phyloP scores from a whole-genome alignment of 64 coral and sea anemone genomes.

The Dendrophyllia cribrosa region DNA sequence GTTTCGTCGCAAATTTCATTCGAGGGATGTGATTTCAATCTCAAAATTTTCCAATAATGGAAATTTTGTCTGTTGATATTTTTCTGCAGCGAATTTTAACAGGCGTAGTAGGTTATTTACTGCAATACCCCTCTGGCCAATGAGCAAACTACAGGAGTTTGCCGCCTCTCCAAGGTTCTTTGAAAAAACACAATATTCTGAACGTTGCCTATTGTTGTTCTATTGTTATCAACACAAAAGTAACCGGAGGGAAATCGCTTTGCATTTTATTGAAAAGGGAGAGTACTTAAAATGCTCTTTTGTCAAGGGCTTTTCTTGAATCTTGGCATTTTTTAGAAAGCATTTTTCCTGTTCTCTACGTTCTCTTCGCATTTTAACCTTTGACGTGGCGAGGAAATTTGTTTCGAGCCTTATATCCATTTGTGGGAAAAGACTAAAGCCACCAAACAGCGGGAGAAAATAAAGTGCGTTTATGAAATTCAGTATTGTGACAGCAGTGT shows the following conservation, averaged over 20 bases:
- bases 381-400: not conserved
- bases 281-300: constrained; percentile 17
- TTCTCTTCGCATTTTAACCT: not conserved
- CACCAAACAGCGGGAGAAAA: constrained; percentile 5
- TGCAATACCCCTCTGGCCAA: no score
- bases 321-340: constrained; percentile 1
- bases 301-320: constrained; percentile 23
- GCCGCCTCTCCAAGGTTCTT: not conserved
- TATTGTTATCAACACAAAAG: constrained; percentile 38
- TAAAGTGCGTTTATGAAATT: constrained; percentile 43
- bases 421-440: constrained; percentile 12
- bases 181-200: not conserved
- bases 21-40: constrained; percentile 27
- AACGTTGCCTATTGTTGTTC: constrained; percentile 7
- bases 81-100: not conserved
- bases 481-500: constrained; percentile 5
- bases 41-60: not conserved
- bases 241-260: constrained; percentile 18
- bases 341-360: not conserved
- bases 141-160: not conserved
- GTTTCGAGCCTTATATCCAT: not conserved
- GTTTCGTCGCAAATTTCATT: not conserved
- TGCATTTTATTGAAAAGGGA: constrained; percentile 28
- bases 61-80: not conserved
- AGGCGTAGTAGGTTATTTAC: not conserved